Conservation (phyloP, 2,888 invertebrate species). For the Atherix ibis region DNA sequence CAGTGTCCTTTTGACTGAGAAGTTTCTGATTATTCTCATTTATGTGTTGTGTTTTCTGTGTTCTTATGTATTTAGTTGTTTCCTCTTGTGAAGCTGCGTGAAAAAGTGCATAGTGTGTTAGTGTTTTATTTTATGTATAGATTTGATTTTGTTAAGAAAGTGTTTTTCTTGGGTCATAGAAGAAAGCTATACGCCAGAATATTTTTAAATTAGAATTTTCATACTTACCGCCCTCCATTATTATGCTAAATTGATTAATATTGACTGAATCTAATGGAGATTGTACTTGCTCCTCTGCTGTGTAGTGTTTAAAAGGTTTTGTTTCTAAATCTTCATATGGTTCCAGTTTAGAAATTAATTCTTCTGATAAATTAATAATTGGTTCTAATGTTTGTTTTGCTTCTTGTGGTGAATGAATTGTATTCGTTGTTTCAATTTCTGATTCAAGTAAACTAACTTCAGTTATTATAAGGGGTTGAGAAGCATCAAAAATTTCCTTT, state of each 20-base stretch:
- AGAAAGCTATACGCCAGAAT: conserved; percentile 28
- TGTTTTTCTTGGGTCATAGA: conserved; percentile 12
- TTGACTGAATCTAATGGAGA: conserved; percentile 6
- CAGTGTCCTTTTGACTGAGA: not conserved
- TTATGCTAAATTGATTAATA: conserved; percentile 1
- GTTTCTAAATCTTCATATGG: conserved; percentile 6
- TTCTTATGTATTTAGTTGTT: conserved; percentile 26
- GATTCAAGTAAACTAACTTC: conserved; percentile 8
- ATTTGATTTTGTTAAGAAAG: conserved; percentile 13
- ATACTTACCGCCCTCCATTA: conserved; percentile 8
- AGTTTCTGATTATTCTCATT: conserved; percentile 20
- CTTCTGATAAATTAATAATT: conserved; percentile 8
- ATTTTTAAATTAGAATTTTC: conserved; percentile 12
- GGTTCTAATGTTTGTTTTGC: conserved; percentile 7
- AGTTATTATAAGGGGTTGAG: conserved; percentile 7
- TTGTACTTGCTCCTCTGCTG: conserved; percentile 7
- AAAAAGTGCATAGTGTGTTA: conserved; percentile 16
- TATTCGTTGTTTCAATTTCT: conserved; percentile 7
- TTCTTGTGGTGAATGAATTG: conserved; percentile 2
- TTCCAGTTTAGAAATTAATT: conserved; percentile 10
- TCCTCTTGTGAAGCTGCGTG: conserved; percentile 26
- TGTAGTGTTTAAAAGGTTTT: conserved; percentile 5
- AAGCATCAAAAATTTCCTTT: too few species aligned
- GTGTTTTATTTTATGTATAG: too few species aligned
- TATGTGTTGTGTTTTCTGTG: conserved; percentile 29